Evolutionary conservation across 35 echinoderm and acorn worm species (phyloP).

Genomic region (Amphiura filiformis): DNA sequence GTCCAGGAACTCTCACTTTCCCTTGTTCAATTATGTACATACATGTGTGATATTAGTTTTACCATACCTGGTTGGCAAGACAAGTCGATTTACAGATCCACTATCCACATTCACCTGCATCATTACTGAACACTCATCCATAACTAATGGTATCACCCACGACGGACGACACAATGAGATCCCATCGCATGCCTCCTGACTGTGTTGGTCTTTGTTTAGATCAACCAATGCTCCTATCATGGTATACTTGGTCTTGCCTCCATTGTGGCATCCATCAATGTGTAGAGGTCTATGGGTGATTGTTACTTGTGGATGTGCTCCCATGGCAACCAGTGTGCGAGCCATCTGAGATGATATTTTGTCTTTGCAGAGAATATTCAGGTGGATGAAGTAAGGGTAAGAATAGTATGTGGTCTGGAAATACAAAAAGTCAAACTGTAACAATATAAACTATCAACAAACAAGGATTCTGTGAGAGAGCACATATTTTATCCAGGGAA

Average conservation of each 20-base stretch:
- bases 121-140: not conserved
- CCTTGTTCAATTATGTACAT: too few species aligned
- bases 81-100: not conserved
- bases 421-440: too few species aligned
- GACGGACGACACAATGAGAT: not conserved
- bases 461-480: not conserved
- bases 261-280: not conserved
- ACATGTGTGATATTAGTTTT: too few species aligned
- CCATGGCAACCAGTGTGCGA: not conserved
- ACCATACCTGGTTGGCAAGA: slow-evolving; percentile 3
- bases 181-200: not conserved
- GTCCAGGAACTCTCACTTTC: too few species aligned
- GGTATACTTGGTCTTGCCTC: not conserved
- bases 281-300: not conserved
- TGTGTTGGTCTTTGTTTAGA: not conserved
- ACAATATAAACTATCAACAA: too few species aligned
- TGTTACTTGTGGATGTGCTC: not conserved
- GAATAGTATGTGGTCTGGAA: not conserved
- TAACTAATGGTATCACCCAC: not conserved
- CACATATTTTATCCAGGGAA: not conserved
- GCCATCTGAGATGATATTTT: not conserved
- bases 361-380: not conserved
- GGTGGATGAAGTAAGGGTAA: slow-evolving; percentile 9
- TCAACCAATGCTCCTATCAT: not conserved
- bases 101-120: not conserved